Conservation (phyloP, 2,113 vertebrate species). For the Puntigrus tetrazona region DNA sequence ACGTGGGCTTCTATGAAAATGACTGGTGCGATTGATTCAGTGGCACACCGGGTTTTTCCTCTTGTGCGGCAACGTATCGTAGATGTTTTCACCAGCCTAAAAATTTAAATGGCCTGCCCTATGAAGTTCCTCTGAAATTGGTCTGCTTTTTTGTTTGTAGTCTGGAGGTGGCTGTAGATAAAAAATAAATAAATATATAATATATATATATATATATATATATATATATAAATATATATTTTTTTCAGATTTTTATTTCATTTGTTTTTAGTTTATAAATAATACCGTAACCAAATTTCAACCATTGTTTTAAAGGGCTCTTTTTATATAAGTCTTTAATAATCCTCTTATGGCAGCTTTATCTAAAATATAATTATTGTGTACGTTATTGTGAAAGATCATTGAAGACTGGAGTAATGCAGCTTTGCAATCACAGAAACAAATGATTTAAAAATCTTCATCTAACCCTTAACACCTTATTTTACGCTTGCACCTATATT, state of each 20-base stretch:
- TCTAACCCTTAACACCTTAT: too few species aligned
- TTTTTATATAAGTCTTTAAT: background rate
- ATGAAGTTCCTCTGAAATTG: background rate
- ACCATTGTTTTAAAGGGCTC: background rate
- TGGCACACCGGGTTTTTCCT: background rate
- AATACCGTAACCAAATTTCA: background rate
- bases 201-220: background rate
- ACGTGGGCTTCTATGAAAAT: constrained; percentile 2
- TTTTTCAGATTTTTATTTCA: background rate
- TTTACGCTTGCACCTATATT: too few species aligned
- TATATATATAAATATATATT: background rate
- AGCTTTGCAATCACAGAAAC: background rate
- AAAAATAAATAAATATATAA: too few species aligned
- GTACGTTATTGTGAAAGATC: background rate
- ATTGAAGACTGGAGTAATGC: background rate
- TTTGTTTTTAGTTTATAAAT: background rate
- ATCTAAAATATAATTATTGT: background rate
- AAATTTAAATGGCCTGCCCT: too few species aligned
- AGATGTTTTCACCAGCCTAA: background rate
- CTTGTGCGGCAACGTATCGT: background rate
- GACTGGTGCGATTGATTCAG: background rate
- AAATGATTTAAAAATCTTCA: background rate
- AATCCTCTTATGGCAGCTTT: background rate
- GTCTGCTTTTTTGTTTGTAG: background rate
- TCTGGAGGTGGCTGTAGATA: too few species aligned